These are phyloP conservation scores for Alauda arvensis DNA, from an alignment of 2,797 vertebrate genomes.

Conservation along the genomic window DNA sequence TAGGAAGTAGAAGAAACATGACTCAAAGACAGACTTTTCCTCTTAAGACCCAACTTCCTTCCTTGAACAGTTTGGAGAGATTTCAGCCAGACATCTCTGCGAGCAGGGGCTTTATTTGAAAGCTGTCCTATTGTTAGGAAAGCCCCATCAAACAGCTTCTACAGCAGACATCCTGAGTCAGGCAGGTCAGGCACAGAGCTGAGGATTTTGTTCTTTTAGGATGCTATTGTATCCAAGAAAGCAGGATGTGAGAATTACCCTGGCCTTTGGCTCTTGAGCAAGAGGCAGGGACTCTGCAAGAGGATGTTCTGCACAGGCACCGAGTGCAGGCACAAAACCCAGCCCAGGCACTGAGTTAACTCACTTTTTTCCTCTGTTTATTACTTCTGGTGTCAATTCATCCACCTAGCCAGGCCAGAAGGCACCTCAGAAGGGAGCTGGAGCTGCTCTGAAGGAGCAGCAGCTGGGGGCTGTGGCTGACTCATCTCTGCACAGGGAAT, in stretches of 20 bases:
- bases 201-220: background rate
- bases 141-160: background rate
- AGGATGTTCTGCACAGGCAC: background rate
- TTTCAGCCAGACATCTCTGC: background rate
- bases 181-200: background rate
- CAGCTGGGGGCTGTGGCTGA: background rate
- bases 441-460: background rate
- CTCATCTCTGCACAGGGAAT: background rate
- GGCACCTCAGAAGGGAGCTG: background rate
- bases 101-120: background rate
- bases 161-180: slow-evolving; percentile 46
- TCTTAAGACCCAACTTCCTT: slow-evolving; percentile 37
- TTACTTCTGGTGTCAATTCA: background rate
- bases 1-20: slow-evolving; percentile 33
- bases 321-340: background rate
- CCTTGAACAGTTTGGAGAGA: slow-evolving; percentile 7
- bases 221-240: slow-evolving; percentile 1
- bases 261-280: background rate
- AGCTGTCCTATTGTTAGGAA: slow-evolving; percentile 11
- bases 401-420: background rate
- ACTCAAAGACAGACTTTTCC: slow-evolving; percentile 33
- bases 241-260: background rate
- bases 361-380: background rate
- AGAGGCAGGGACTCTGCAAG: background rate
- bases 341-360: background rate